Base-by-base conservation (phyloP, 2,888 invertebrate species). In the Lymantria dispar region DNA sequence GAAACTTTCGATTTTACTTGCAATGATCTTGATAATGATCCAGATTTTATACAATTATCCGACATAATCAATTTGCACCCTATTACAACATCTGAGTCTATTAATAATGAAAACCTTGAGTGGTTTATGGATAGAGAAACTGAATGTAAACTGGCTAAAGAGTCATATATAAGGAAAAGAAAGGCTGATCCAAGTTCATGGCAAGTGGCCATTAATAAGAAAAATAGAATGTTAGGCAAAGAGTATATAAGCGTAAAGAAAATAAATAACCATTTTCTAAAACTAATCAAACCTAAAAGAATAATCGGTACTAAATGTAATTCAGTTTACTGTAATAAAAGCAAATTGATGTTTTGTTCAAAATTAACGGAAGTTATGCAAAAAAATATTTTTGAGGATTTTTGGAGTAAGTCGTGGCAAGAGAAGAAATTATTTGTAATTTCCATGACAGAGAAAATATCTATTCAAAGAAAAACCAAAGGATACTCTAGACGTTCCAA, bases 401-500 rank as follows among this genome's bases (percentile, higher is more conserved):
- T 11, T n/a, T 43, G 43, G 43, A 30, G 29, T 2, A 47, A 40
- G 41, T 31, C 13, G 13, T 42, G 47, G 47, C 22, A 2, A 36
- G 33, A 47, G 22, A 47, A 40, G 11, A 47, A 47, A 47, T 14
- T 41, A 5, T 29, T 22, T 36, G 10, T 47, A 13, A 33, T 14
- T 22, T 47, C 47, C 10, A 54, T 54, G 37, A 36, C 45, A 11
- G 54, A 48, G 22, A 50, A 38, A 43, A 39, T 5, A 15, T 11
- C 22, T 12, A 10, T 41, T 36, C 31, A 5, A 12, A 54, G 54
- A 22, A 39, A 39, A 29, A 50, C 29, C 8, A 48, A 45, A 43
- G 47, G 30, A 8, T 7, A 50, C 14, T 54, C 50, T 22, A 47
- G 41, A 58, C 58, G 62, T 44, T 47, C 47, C 47, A 10, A 37